phyloP scores from a whole-genome alignment of 2,113 vertebrate species.

The Psammodynastes pulverulentus region DNA sequence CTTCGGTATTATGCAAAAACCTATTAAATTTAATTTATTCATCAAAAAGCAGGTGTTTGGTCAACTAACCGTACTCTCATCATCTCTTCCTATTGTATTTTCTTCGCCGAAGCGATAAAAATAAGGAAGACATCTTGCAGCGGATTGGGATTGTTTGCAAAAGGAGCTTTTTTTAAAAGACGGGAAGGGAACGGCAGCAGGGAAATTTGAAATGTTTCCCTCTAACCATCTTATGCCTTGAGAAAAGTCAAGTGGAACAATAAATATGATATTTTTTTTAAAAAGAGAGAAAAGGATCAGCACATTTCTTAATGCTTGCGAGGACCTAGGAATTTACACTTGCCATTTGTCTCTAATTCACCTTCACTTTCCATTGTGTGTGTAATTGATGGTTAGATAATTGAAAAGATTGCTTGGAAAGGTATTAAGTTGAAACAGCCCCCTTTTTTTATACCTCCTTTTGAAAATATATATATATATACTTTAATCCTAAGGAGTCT shows the following conservation, averaged over 20 bases:
- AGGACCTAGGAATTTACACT: not conserved
- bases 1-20: not conserved
- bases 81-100: conserved; percentile 2
- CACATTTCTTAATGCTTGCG: not conserved
- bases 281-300: not conserved
- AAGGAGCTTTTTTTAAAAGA: not conserved
- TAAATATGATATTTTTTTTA: not conserved
- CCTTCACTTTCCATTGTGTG: not conserved
- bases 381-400: conserved; percentile 24
- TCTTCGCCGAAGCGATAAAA: not conserved
- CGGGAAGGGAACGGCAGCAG: not conserved
- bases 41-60: conserved; percentile 6
- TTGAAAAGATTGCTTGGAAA: conserved; percentile 19
- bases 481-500: conserved; percentile 2
- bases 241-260: not conserved
- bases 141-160: not conserved
- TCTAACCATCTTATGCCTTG: not conserved
- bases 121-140: not conserved
- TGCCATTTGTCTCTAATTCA: not conserved
- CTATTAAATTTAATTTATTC: conserved; percentile 5
- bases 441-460: conserved; percentile 28
- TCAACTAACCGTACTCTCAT: not conserved
- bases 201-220: not conserved
- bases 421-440: conserved; percentile 27
- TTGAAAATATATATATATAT: not conserved